Evolutionary conservation across 2,797 vertebrate species (phyloP), one percentile per base, ranked within the genome.

Genomic region (Clarias fuscus): DNA sequence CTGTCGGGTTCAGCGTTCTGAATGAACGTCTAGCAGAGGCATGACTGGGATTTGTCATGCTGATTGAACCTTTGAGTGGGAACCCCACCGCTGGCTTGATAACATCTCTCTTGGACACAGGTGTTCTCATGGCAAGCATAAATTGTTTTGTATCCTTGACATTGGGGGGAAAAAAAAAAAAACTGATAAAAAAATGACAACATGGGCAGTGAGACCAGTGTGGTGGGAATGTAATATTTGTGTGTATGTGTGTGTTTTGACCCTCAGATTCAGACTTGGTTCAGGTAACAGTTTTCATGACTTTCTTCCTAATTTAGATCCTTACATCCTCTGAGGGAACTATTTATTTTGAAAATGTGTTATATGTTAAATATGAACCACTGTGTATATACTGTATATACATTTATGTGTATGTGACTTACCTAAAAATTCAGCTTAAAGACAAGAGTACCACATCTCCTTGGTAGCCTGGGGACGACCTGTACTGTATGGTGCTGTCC

Each of bases 91-190:
- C 3, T 81, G 78, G 78, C 78, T 64, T 43, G 61, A 81, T 64
- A 15, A 61, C 37, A 58, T 59, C 17, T 24, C 58, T 24, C 37
- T 81, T 22, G 79, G 62, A 53, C 79, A 65, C 62, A 53, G 62
- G 79, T 82, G 79, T 67, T 82, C 40, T 65, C n/a, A 67, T 67
- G n/a, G 61, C 61, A 81, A 81, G 79, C 37, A 40, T 14, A 22
- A 64, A 64, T 24, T 80, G 59, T 22, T 80, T 80, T 80, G 33
- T 43, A n/a, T 5, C 53, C 56, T 59, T 37, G 56, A 58, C 30
- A 37, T 6, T 7, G 20, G 33, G 33, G 33, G 33, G 33, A 30
- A 3, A 30, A 30, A 61, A 1, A 18, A 30, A 59, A 13, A n/a
- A n/a, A 43, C 59, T n/a, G 37, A 65, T 64, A 27, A 43, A 65